Evolutionary conservation across 2,888 invertebrate genomes (phyloP).

Genomic region (Parascotia fuliginaria): DNA sequence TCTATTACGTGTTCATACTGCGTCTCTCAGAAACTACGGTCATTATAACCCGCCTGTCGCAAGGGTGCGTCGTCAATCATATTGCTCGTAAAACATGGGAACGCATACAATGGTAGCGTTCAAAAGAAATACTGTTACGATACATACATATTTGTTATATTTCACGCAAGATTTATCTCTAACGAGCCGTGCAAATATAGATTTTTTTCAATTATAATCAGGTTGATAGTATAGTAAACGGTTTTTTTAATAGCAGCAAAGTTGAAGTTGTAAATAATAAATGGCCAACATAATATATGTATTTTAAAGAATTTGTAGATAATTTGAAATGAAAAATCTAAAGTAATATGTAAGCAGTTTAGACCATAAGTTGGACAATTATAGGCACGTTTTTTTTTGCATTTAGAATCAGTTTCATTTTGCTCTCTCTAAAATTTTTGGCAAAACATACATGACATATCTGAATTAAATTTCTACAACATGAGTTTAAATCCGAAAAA

Average conservation of each 20-base stretch:
- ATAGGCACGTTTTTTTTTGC: too few species aligned
- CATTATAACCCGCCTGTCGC: conserved; percentile 47
- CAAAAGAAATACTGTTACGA: conserved; percentile 48
- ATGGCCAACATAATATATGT: too few species aligned
- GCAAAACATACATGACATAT: too few species aligned
- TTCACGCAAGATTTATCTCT: conserved; percentile 65
- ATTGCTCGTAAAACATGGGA: conserved; percentile 62
- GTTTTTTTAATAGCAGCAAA: not conserved
- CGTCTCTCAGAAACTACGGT: conserved; percentile 56
- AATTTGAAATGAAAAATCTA: too few species aligned
- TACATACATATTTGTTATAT: conserved; percentile 66
- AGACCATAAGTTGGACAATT: too few species aligned
- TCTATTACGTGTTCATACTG: conserved; percentile 60
- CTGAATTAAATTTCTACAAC: not conserved
- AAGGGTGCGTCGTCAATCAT: conserved; percentile 72
- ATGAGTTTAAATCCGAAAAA: too few species aligned
- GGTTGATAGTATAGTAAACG: conserved; percentile 1
- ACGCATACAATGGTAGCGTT: conserved; percentile 50
- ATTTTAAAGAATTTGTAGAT: too few species aligned
- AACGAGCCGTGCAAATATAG: conserved; percentile 41
- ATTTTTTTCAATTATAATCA: conserved; percentile 22
- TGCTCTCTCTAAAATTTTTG: too few species aligned
- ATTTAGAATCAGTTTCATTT: too few species aligned
- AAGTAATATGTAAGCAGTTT: too few species aligned
- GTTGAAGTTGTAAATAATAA: not conserved